Base-by-base conservation (phyloP, 2,113 vertebrate species). In the Halichoeres trimaculatus region DNA sequence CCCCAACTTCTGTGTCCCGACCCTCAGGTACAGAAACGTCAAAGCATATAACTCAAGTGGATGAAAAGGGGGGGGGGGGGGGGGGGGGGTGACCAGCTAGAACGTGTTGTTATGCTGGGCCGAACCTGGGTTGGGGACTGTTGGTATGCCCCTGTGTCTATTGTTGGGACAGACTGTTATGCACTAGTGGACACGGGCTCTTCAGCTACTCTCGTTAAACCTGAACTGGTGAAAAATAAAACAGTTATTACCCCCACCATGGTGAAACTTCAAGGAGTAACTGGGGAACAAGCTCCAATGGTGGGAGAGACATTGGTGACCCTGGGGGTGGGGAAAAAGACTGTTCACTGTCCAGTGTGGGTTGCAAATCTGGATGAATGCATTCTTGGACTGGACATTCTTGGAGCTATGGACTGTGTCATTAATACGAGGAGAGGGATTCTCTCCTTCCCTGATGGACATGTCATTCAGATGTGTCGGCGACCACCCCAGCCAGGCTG, bases 231-330 rank as follows among this genome's bases (percentile, higher is more conserved):
- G 16, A 8, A 52, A 1, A 26, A 12, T 8, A 1, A 1, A 5
- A 36, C 38, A 38, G 43, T 43, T 9, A 9, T 69, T 43, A 50
- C 20, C 22, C 65, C 59, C 20, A n/a, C n/a, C n/a, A n/a, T 38
- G n/a, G 38, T 58, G 23, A 67, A 16, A 51, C 63, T 67, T 40
- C 67, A 50, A 52, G 70, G 47, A 22, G 62, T 65, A 12, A 65
- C 50, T 2, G 50, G 36, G 7, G 63, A 66, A 22, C 6, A 50
- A n/a, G 36, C 36, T 1, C 51, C 35, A 22, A 76, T 61, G 55
- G 41, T 52, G 23, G 52, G 36, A 10, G 55, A 56, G 34, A 9
- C 13, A 10, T 45, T 60, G 10, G 36, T 66, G 67, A 59, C 40
- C 47, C 14, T 58, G 48, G 45, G 36, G 51, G 16, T 41, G 17